Evolutionary conservation across 2,113 vertebrate species (phyloP).

Genomic region (Micronycteris hirsuta): DNA sequence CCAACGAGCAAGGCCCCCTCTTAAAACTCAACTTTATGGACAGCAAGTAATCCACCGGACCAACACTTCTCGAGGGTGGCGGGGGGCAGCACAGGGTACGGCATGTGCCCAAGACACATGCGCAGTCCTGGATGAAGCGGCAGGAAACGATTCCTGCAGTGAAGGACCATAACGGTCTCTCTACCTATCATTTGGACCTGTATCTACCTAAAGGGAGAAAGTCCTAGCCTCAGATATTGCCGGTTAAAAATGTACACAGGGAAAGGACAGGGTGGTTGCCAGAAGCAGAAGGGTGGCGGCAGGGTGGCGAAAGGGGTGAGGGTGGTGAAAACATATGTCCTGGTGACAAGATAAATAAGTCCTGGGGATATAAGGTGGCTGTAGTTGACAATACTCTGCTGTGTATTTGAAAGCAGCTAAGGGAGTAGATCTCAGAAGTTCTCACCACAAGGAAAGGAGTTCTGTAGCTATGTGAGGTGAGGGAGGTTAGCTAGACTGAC

Average conservation of each 20-base stretch:
- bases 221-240: neutral
- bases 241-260: neutral
- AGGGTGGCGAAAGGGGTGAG: neutral
- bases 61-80: slow-evolving; percentile 17
- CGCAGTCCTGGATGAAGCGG: neutral
- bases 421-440: neutral
- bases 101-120: neutral
- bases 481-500: neutral
- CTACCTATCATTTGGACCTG: neutral
- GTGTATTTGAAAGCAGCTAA: neutral
- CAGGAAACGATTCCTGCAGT: neutral
- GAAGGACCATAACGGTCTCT: fast-evolving
- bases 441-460: neutral
- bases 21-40: slow-evolving; percentile 65
- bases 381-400: neutral
- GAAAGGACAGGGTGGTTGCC: neutral
- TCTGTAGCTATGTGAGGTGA: neutral
- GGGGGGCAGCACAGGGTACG: neutral
- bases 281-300: no score
- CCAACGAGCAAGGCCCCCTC: slow-evolving; percentile 64
- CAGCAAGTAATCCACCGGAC: slow-evolving; percentile 54
- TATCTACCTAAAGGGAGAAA: neutral
- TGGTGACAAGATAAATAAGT: neutral
- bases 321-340: neutral
- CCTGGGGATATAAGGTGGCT: neutral